Conservation (phyloP, 2,113 vertebrate species). For the Condylura cristata region DNA sequence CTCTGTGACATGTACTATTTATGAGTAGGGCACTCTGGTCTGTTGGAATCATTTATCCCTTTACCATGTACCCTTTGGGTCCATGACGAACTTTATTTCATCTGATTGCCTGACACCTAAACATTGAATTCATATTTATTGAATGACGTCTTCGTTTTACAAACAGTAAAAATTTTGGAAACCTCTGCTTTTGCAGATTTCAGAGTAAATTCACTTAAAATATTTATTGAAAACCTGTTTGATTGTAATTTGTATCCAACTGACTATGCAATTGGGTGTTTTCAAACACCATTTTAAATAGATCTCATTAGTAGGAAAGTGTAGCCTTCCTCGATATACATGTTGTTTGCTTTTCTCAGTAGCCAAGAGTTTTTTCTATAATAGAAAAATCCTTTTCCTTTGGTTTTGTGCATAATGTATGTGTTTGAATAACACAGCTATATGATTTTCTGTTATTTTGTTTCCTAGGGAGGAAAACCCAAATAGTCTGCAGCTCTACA, state of each 20-base stretch:
- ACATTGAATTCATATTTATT: slow-evolving; percentile 35
- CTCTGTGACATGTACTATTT: neutral
- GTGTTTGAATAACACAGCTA: slow-evolving; percentile 1
- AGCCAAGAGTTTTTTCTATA: slow-evolving; percentile 9
- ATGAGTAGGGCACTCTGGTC: neutral
- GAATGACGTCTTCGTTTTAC: slow-evolving; percentile 10
- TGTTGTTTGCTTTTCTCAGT: slow-evolving; percentile 42
- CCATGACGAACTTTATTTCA: neutral
- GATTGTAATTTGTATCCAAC: neutral
- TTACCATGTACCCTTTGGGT: neutral
- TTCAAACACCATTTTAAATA: slow-evolving; percentile 53
- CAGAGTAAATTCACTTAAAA: slow-evolving; percentile 48
- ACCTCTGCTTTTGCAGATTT: slow-evolving; percentile 31
- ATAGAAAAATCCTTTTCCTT: slow-evolving; percentile 37
- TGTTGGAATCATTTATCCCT: neutral
- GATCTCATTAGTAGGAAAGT: neutral
- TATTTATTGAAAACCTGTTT: slow-evolving; percentile 1
- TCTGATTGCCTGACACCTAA: neutral
- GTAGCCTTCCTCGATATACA: neutral
- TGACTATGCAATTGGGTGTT: neutral
- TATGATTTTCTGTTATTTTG: slow-evolving; percentile 48
- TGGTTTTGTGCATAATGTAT: neutral
- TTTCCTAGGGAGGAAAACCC: neutral
- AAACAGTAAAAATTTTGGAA: slow-evolving; percentile 43
- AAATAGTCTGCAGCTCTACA: neutral